A percentile compares a stretch with the other conserved stretches of the same genome.
These are phyloP conservation scores for Falco punctatus DNA, from an alignment of 2,113 vertebrate species.

Conservation along the genomic window DNA sequence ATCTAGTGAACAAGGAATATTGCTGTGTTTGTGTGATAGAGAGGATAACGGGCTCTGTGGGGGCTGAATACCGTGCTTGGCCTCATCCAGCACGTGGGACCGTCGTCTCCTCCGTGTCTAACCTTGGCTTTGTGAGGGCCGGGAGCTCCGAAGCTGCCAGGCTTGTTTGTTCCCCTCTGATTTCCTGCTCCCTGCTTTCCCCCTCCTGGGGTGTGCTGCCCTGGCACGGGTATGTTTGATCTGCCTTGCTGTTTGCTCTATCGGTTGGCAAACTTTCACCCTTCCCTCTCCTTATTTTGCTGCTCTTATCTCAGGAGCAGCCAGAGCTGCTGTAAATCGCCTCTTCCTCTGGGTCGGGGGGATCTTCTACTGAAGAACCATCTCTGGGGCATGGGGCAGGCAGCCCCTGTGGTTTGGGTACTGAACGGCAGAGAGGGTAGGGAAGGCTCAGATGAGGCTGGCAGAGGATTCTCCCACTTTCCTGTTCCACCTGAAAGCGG, in stretches of 20 bases:
- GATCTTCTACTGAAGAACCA: neutral
- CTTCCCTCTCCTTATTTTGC: neutral
- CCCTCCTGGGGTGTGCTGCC: neutral
- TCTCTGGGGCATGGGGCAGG: neutral
- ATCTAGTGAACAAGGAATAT: accelerated
- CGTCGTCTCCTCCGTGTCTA: accelerated
- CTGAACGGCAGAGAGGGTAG: neutral
- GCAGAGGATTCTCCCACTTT: neutral
- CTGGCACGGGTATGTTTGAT: neutral
- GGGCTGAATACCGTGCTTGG: neutral
- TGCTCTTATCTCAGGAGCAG: neutral
- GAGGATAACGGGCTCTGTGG: accelerated
- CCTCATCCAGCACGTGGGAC: too few species aligned
- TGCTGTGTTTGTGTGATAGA: accelerated
- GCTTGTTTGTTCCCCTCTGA: too few species aligned
- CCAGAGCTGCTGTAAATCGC: accelerated
- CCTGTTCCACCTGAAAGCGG: neutral
- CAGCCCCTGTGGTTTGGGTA: accelerated
- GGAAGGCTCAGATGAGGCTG: neutral
- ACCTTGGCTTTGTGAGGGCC: neutral
- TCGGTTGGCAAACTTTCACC: neutral
- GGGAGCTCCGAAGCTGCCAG: accelerated
- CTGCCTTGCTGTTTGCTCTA: neutral
- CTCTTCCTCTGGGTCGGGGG: too few species aligned
- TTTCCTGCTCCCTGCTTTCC: neutral